phyloP scores from a whole-genome alignment of 2,888 invertebrate species.

The Dolichomitus sp. region DNA sequence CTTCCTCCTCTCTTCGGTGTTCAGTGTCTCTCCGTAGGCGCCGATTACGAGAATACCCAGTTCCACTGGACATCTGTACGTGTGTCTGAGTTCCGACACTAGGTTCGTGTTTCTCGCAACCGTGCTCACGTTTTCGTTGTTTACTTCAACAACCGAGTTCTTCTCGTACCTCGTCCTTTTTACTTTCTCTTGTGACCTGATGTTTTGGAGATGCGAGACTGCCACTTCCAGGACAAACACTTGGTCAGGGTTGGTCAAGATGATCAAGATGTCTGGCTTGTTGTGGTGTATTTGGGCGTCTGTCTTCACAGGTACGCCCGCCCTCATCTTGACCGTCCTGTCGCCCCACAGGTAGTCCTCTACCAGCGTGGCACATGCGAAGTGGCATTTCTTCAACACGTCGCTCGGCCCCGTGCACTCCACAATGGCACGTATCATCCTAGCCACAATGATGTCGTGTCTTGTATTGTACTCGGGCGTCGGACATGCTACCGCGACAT shows the following conservation, averaged over 20 bases:
- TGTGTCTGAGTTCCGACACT: not conserved
- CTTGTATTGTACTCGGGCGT: not conserved
- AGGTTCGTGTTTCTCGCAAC: constrained; percentile 26
- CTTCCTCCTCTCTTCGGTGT: no score
- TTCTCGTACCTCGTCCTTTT: constrained; percentile 42
- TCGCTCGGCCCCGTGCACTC: not conserved
- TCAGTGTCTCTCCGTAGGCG: no score
- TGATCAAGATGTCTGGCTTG: constrained; percentile 35
- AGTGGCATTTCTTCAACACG: not conserved
- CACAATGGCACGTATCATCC: not conserved
- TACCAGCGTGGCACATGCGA: not conserved
- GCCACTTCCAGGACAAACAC: constrained; percentile 38
- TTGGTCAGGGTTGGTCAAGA: constrained; percentile 17
- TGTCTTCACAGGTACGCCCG: constrained; percentile 13
- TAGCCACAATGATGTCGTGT: constrained; percentile 2
- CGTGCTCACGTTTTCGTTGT: not conserved
- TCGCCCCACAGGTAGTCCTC: not conserved
- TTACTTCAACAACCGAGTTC: not conserved
- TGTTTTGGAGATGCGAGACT: constrained; percentile 57
- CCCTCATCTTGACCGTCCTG: not conserved
- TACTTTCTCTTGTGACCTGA: constrained; percentile 48
- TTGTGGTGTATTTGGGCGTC: constrained; percentile 31
- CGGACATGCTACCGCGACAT: not conserved
- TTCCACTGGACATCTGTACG: constrained; percentile 28
- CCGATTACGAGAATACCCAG: not conserved